Percentiles rank a stretch among this genome's conserved stretches.
Conservation (phyloP, 2,888 invertebrate species). For the Ceraclea dissimilis region DNA sequence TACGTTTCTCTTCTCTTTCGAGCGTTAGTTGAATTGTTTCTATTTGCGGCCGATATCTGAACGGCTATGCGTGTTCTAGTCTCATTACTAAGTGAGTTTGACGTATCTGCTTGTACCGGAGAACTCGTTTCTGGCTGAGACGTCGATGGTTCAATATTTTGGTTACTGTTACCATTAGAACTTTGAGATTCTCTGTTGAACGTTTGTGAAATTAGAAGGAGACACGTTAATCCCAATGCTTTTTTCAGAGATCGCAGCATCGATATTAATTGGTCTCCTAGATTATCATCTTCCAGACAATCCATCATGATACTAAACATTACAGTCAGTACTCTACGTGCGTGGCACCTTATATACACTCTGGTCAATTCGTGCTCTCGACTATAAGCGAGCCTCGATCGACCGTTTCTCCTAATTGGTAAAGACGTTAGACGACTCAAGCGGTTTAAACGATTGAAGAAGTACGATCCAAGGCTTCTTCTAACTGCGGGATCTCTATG, state of each 20-base stretch:
- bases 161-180: background rate
- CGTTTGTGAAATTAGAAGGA: constrained; percentile 44
- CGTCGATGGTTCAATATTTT: constrained; percentile 10
- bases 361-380: constrained; percentile 42
- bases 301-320: constrained; percentile 51
- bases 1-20: background rate
- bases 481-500: constrained; percentile 9
- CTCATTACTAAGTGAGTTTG: constrained; percentile 26
- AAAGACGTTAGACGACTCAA: background rate
- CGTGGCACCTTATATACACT: constrained; percentile 45
- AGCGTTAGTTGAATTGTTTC: constrained; percentile 34
- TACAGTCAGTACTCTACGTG: constrained; percentile 45
- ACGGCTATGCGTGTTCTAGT: constrained; percentile 43
- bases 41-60: constrained; percentile 43
- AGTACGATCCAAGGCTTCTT: constrained; percentile 7
- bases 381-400: constrained; percentile 28
- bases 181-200: constrained; percentile 22
- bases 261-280: constrained; percentile 41
- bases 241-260: constrained; percentile 44
- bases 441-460: constrained; percentile 12
- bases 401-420: constrained; percentile 1
- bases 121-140: constrained; percentile 19
- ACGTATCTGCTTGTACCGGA: constrained; percentile 19
- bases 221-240: constrained; percentile 42
- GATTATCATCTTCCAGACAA: constrained; percentile 43